These are phyloP conservation scores for Littorina saxatilis DNA, from an alignment of 1,140 invertebrate species.

Conservation along the genomic window DNA sequence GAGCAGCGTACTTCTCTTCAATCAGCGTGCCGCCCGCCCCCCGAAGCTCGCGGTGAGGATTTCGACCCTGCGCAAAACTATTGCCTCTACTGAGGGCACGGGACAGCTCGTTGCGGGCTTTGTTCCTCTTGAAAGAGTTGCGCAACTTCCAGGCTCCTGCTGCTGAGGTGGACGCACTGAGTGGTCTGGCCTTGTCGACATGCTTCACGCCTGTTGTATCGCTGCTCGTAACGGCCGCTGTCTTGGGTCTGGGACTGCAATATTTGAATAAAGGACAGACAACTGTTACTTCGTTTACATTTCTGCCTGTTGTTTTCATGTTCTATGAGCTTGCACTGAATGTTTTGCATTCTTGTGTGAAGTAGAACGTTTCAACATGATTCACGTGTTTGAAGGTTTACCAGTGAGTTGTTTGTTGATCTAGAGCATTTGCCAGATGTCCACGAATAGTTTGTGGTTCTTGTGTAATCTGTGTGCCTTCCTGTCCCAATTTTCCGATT, in stretches of 20 bases:
- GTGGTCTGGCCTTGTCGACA: slow-evolving; percentile 11
- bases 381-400: too few species aligned
- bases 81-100: slow-evolving; percentile 50
- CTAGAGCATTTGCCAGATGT: too few species aligned
- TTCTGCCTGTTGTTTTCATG: too few species aligned
- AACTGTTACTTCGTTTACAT: too few species aligned
- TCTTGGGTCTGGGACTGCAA: slow-evolving; percentile 37
- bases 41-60: not conserved
- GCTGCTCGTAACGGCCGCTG: not conserved
- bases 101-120: slow-evolving; percentile 55
- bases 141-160: slow-evolving; percentile 33
- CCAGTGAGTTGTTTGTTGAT: too few species aligned
- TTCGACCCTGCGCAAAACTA: not conserved
- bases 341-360: too few species aligned
- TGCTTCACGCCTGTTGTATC: not conserved
- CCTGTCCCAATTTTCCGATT: too few species aligned
- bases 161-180: slow-evolving; percentile 15
- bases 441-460: too few species aligned
- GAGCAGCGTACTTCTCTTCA: slow-evolving; percentile 41
- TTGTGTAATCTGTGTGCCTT: too few species aligned
- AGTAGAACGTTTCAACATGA: too few species aligned
- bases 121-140: slow-evolving; percentile 48
- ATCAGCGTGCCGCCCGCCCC: slow-evolving; percentile 30
- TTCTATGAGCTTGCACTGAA: too few species aligned
- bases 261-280: too few species aligned